Conservation (phyloP, 2,888 invertebrate species). For the Leuctra nigra region DNA sequence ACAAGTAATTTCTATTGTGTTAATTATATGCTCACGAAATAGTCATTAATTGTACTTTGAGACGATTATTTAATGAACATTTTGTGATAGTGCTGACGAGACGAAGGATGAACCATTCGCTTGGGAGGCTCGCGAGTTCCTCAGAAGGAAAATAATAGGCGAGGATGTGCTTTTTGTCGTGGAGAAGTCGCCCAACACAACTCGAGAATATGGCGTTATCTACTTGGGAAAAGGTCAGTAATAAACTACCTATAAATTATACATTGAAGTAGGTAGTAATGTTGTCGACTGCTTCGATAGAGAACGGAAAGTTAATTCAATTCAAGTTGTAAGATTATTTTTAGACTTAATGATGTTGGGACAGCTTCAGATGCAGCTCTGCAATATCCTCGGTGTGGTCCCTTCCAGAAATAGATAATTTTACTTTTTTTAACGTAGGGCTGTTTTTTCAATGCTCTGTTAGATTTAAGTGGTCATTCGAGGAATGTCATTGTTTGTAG, state of each 20-base stretch:
- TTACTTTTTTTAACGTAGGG: too few relatives aligned
- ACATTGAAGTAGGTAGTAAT: too few relatives aligned
- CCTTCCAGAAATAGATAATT: too few relatives aligned
- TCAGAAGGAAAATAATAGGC: slow-evolving; percentile 87
- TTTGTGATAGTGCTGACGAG: slow-evolving; percentile 50
- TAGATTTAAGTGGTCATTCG: too few relatives aligned
- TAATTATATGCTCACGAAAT: neutral
- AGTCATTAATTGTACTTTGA: neutral
- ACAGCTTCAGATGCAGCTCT: neutral
- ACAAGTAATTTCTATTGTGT: slow-evolving; percentile 14
- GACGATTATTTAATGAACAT: slow-evolving; percentile 4
- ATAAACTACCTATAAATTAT: too few relatives aligned
- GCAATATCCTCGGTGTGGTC: too few relatives aligned
- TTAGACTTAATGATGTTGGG: neutral
- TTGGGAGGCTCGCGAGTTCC: slow-evolving; percentile 95
- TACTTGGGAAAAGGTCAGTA: slow-evolving; percentile 71
- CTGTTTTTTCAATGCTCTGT: too few relatives aligned
- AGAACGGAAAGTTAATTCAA: too few relatives aligned
- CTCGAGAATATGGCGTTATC: slow-evolving; percentile 82
- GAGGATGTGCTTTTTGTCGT: slow-evolving; percentile 77
- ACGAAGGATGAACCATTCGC: slow-evolving; percentile 89
- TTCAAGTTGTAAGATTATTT: too few relatives aligned
- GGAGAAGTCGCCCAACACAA: slow-evolving; percentile 71
- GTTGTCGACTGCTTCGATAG: too few relatives aligned
- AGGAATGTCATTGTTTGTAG: too few relatives aligned